Percentiles rank a stretch among this genome's conserved stretches.
Evolutionary conservation across 2,797 vertebrate species (phyloP).

Genomic region (Crenuchus spilurus): DNA sequence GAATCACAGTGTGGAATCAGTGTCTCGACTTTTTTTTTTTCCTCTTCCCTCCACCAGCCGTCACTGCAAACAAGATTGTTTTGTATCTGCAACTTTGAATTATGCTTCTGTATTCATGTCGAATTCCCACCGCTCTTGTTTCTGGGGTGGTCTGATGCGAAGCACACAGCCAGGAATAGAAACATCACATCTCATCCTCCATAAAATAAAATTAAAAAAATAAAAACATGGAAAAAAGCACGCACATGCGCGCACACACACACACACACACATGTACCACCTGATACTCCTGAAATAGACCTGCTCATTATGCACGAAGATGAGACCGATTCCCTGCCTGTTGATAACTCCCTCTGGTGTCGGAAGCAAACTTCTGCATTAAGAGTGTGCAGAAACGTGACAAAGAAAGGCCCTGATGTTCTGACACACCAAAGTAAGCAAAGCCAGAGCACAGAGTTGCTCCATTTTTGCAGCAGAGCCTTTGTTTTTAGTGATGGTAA

Average conservation of each 20-base stretch:
- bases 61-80: slow-evolving; percentile 55
- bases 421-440: slow-evolving; percentile 17
- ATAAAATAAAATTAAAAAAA: slow-evolving; percentile 37
- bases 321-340: slow-evolving; percentile 55
- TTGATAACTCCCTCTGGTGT: slow-evolving; percentile 45
- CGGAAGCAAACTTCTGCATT: slow-evolving; percentile 29
- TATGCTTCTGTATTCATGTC: slow-evolving; percentile 63
- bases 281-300: slow-evolving; percentile 73
- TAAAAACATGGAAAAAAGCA: slow-evolving; percentile 12
- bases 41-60: neutral
- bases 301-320: slow-evolving; percentile 68
- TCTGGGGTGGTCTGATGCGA: slow-evolving; percentile 67
- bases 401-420: neutral
- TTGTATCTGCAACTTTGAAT: slow-evolving; percentile 66
- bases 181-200: slow-evolving; percentile 50
- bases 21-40: slow-evolving; percentile 20
- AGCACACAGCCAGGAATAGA: slow-evolving; percentile 64
- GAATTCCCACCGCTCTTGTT: slow-evolving; percentile 70
- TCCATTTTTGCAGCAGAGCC: neutral
- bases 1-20: slow-evolving; percentile 51
- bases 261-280: slow-evolving; percentile 31
- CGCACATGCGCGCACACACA: neutral
- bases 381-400: slow-evolving; percentile 15
- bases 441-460: neutral
- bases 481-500: slow-evolving; percentile 7